These are phyloP conservation scores for Diabrotica balteata DNA, from an alignment of 2,888 invertebrate genomes.

Conservation along the genomic window DNA sequence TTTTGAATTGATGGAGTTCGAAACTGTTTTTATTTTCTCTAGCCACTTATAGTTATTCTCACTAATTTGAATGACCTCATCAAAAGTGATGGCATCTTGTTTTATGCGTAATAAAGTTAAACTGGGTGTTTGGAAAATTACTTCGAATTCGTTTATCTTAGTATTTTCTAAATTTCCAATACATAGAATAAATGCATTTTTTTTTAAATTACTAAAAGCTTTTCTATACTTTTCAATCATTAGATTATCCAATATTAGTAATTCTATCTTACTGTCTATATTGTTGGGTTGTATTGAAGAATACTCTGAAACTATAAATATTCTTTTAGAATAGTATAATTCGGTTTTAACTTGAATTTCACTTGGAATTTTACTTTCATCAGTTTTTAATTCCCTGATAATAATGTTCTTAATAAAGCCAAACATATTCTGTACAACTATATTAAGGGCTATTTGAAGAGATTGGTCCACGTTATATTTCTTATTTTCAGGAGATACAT, in stretches of 20 bases:
- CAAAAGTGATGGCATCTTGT: conserved; percentile 9
- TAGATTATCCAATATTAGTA: no score
- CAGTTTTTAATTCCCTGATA: conserved; percentile 16
- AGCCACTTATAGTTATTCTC: conserved; percentile 39
- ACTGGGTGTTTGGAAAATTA: conserved; percentile 24
- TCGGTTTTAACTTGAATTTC: no score
- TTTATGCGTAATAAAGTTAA: conserved; percentile 16
- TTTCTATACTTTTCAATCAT: no score
- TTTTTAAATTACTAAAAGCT: neutral
- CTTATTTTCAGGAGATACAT: conserved; percentile 50
- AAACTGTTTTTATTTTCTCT: conserved; percentile 50
- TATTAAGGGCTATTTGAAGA: conserved; percentile 33
- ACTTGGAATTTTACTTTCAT: neutral
- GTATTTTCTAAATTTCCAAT: conserved; percentile 24
- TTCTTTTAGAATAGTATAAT: no score
- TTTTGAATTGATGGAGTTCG: conserved; percentile 11
- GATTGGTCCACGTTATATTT: conserved; percentile 26
- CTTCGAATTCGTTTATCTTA: conserved; percentile 6
- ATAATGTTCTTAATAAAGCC: conserved; percentile 19
- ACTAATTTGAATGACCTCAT: conserved; percentile 22
- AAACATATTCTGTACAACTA: conserved; percentile 35
- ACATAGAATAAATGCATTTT: conserved; percentile 34
- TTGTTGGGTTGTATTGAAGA: no score
- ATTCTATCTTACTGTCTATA: no score
- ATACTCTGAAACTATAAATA: no score